phyloP scores from a whole-genome alignment of 2,113 vertebrate genomes.

The Potamarius usumacintae region DNA sequence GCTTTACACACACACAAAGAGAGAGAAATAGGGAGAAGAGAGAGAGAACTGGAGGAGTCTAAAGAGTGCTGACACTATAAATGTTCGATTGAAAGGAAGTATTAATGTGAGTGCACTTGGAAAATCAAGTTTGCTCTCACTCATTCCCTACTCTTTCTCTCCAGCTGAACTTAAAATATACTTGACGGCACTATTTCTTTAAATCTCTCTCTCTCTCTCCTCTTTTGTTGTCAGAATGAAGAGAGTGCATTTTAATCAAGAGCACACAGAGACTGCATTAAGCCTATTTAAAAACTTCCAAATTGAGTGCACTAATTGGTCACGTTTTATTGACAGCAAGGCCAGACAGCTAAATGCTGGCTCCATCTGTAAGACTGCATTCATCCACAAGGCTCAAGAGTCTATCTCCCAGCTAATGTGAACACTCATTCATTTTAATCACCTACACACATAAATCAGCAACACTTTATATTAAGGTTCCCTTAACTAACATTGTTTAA shows the following conservation, averaged over 20 bases:
- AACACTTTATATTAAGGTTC: not conserved
- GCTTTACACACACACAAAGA: not conserved
- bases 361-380: not conserved
- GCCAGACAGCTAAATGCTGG: not conserved
- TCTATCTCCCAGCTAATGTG: not conserved
- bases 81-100: not conserved
- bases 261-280: not conserved
- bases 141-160: not conserved
- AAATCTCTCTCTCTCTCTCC: constrained; percentile 26
- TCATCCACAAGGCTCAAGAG: constrained; percentile 14
- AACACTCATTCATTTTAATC: not conserved
- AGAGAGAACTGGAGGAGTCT: not conserved
- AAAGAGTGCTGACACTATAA: not conserved
- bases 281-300: not conserved
- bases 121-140: constrained; percentile 7
- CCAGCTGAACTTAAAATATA: not conserved
- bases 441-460: not conserved
- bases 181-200: not conserved
- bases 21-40: not conserved
- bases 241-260: constrained; percentile 11
- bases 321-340: constrained; percentile 16
- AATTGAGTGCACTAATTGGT: constrained; percentile 15
- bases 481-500: not conserved
- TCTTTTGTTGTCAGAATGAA: constrained; percentile 42
- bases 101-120: not conserved